Conservation (phyloP, 2,888 invertebrate genomes). For the Drosophila planitibia region DNA sequence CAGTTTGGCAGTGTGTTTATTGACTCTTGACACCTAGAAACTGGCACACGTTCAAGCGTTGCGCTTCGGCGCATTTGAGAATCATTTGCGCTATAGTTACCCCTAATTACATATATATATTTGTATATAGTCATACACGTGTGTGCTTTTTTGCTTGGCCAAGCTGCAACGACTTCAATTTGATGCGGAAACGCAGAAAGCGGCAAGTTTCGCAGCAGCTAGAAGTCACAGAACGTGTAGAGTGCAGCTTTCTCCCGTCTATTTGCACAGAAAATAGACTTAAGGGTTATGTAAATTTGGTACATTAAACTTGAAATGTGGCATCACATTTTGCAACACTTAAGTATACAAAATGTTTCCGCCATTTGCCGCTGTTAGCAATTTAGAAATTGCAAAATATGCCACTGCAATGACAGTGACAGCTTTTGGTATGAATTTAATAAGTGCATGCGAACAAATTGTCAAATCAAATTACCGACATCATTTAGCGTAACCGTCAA, state of each 20-base stretch:
- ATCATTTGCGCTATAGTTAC: slow-evolving; percentile 60
- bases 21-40: slow-evolving; percentile 66
- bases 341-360: slow-evolving; percentile 41
- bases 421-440: slow-evolving; percentile 45
- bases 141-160: slow-evolving; percentile 6
- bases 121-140: not conserved
- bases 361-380: slow-evolving; percentile 32
- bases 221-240: slow-evolving; percentile 66
- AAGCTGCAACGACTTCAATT: slow-evolving; percentile 22
- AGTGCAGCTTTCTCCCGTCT: slow-evolving; percentile 64
- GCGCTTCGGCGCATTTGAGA: slow-evolving; percentile 68
- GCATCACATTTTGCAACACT: slow-evolving; percentile 49
- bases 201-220: slow-evolving; percentile 58
- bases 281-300: slow-evolving; percentile 66
- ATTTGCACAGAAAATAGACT: slow-evolving; percentile 15
- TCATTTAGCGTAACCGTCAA: slow-evolving; percentile 67
- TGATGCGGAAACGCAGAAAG: slow-evolving; percentile 73
- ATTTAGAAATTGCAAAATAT: slow-evolving; percentile 64
- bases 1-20: slow-evolving; percentile 17
- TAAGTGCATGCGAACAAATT: slow-evolving; percentile 75
- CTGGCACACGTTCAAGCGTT: slow-evolving; percentile 57
- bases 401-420: slow-evolving; percentile 12
- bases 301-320: slow-evolving; percentile 58
- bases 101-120: slow-evolving; percentile 55
- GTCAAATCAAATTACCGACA: slow-evolving; percentile 76